Evolutionary conservation across 2,888 invertebrate genomes (phyloP), one percentile per base, ranked within the genome.

Genomic region (Prosapia bicincta): DNA sequence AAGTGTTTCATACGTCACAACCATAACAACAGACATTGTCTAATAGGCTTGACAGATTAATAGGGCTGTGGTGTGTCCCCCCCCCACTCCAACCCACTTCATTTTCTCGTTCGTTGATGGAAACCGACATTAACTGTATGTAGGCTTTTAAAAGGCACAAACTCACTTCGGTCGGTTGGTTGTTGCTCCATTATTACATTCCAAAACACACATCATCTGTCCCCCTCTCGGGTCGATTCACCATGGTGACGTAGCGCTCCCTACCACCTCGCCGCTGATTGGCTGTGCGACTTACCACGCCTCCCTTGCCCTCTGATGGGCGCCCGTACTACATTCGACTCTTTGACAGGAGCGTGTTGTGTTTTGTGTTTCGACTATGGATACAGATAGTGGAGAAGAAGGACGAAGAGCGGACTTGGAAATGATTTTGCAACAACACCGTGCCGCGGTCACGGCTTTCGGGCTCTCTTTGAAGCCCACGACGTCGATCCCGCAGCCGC

Each of bases 381-480:
- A 75, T 43, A 76, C 76, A 65, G 75, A 43, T n/a, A 75, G 54
- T 66, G 72, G 72, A 68, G 65, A 70, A 26, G 25, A 71, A 70
- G 69, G 43, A 69, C 71, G 75, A 9, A 79, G 79, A 81, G 82
- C 83, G 81, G 83, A 81, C 81, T 82, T 83, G 82, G 82, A 82
- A 82, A 78, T 80, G 81, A 81, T 83, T 80, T 81, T 83, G 78
- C 82, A 82, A 79, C 81, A 81, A 76, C 83, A 83, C 81, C 79
- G 83, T 78, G 81, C 83, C 80, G 83, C 84, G 66, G 79, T 79
- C 25, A 79, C 76, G n/a, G 81, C 81, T 2, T 79, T 79, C 74
- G 79, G 79, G 9, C 69, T 80, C 80, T 83, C 83, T 73, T 81
- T 86, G 84, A 85, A 86, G 76, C 86, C 86, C 78, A 83, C 84